Evolutionary conservation across 2,888 invertebrate species (phyloP).

Genomic region (Perizoma affinitatum): DNA sequence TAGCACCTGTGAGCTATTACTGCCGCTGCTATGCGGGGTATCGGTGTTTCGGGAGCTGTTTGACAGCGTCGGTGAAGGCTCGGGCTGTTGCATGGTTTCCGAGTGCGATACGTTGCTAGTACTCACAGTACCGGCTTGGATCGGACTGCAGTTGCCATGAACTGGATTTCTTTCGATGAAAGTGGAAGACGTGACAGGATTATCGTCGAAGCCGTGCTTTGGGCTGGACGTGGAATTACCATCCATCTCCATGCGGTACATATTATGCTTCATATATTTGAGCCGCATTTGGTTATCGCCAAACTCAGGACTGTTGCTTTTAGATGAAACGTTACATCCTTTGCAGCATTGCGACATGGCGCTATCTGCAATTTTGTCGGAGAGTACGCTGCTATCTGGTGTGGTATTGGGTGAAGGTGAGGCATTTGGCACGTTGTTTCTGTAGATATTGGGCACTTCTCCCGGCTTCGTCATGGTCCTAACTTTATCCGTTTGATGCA

Average conservation of each 20-base stretch:
- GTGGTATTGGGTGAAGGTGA: conserved; percentile 74
- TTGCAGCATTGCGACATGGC: conserved; percentile 76
- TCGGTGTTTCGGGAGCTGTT: conserved; percentile 80
- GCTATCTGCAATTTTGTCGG: conserved; percentile 64
- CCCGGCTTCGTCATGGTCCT: conserved; percentile 55
- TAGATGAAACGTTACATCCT: conserved; percentile 76
- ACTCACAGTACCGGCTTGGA: conserved; percentile 93
- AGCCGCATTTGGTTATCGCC: conserved; percentile 65
- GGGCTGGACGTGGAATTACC: conserved; percentile 83
- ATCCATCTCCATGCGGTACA: conserved; percentile 77
- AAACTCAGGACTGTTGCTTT: conserved; percentile 69
- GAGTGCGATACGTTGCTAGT: conserved; percentile 89
- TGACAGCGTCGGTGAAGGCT: conserved; percentile 85
- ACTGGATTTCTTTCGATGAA: conserved; percentile 84
- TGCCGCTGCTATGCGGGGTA: conserved; percentile 73
- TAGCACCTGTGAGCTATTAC: conserved; percentile 62
- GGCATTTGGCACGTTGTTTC: conserved; percentile 66
- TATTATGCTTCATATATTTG: conserved; percentile 71
- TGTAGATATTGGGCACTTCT: conserved; percentile 61
- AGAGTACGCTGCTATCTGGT: conserved; percentile 76
- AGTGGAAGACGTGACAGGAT: conserved; percentile 88
- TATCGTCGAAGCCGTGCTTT: conserved; percentile 80
- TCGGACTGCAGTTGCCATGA: conserved; percentile 88
- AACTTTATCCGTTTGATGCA: conserved; percentile 61
- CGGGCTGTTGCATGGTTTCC: conserved; percentile 79